Conservation (phyloP, 2,113 vertebrate species). For the Gallinago media region DNA sequence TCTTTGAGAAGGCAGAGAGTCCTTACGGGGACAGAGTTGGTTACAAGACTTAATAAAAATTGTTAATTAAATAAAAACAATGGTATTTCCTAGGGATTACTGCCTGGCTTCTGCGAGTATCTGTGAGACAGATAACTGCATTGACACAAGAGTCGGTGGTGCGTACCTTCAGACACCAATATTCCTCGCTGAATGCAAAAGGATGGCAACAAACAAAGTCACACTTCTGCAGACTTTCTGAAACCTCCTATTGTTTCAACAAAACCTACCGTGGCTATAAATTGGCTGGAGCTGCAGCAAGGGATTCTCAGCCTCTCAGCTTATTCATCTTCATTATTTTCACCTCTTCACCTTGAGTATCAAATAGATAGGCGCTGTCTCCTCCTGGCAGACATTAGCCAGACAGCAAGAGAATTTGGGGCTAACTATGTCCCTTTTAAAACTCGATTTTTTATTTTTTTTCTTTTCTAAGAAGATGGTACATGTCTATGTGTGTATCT, state of each 20-base stretch:
- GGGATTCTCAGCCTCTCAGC: not conserved
- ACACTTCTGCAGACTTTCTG: not conserved
- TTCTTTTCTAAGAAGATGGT: not conserved
- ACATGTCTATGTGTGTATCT: not conserved
- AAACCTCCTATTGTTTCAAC: not conserved
- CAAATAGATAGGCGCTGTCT: not conserved
- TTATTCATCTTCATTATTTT: conserved; percentile 23
- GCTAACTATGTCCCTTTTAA: not conserved
- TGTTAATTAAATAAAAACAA: conserved; percentile 22
- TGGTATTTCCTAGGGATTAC: conserved; percentile 1
- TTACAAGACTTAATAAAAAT: conserved; percentile 3
- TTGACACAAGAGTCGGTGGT: not conserved
- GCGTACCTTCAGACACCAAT: not conserved
- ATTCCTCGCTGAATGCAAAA: conserved; percentile 11
- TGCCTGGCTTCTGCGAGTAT: not conserved
- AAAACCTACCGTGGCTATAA: not conserved
- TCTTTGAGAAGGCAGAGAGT: not conserved
- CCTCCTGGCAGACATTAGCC: not conserved
- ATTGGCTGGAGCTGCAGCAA: not conserved
- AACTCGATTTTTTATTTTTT: not conserved
- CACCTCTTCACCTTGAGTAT: not conserved
- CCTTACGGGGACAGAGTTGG: not conserved
- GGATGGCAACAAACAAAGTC: not conserved
- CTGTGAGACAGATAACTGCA: not conserved
- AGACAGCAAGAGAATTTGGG: not conserved